These are phyloP conservation scores for Andrena flavipes DNA, from an alignment of 2,888 invertebrate genomes.

Conservation along the genomic window DNA sequence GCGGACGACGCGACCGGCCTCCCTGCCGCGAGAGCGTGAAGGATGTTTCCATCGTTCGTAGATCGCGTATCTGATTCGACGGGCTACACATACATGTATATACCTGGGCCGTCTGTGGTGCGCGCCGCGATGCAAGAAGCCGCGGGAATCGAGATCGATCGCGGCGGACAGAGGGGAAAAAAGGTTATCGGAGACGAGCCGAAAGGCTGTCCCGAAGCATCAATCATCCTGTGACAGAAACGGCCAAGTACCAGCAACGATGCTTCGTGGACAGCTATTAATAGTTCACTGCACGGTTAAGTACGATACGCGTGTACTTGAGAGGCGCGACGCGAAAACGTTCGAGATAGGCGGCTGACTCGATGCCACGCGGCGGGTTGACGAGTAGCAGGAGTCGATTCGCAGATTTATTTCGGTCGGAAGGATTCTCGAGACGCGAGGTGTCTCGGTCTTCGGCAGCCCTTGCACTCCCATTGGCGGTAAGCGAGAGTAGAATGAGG, in stretches of 20 bases:
- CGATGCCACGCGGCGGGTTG: slow-evolving; percentile 36
- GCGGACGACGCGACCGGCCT: slow-evolving; percentile 40
- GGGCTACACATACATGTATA: neutral
- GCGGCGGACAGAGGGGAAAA: slow-evolving; percentile 27
- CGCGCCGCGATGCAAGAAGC: neutral
- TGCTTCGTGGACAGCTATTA: slow-evolving; percentile 67
- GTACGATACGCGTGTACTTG: slow-evolving; percentile 57
- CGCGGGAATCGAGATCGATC: slow-evolving; percentile 31
- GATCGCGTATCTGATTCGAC: slow-evolving; percentile 59
- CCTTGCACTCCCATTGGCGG: neutral
- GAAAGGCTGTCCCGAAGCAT: slow-evolving; percentile 43
- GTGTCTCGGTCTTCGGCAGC: neutral
- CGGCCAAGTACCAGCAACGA: slow-evolving; percentile 52
- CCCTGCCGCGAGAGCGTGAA: slow-evolving; percentile 51
- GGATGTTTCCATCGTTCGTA: slow-evolving; percentile 63
- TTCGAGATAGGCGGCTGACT: slow-evolving; percentile 43
- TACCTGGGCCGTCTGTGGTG: slow-evolving; percentile 2
- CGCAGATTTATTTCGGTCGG: slow-evolving; percentile 21
- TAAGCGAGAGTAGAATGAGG: neutral
- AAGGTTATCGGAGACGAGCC: slow-evolving; percentile 36
- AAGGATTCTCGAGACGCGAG: neutral
- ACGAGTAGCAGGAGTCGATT: slow-evolving; percentile 12
- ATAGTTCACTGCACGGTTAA: slow-evolving; percentile 72
- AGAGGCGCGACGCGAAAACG: slow-evolving; percentile 51
- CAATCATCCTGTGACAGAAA: slow-evolving; percentile 64